These are phyloP conservation scores for Papilio protenor DNA, from an alignment of 2,888 invertebrate species.

Conservation along the genomic window DNA sequence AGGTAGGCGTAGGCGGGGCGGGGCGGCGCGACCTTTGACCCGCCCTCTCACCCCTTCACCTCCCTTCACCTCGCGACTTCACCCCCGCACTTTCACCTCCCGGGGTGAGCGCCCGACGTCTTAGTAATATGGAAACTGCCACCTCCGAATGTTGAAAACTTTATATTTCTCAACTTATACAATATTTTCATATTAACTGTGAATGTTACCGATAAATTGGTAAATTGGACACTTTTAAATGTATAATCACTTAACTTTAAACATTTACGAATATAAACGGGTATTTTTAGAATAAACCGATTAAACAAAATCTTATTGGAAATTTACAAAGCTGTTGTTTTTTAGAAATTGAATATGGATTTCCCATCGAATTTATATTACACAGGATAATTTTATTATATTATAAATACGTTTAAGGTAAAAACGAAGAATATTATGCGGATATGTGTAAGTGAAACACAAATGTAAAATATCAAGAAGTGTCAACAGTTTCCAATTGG, in stretches of 20 bases:
- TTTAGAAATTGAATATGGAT: background rate
- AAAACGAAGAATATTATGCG: background rate
- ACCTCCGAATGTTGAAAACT: conserved; percentile 30
- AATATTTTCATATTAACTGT: background rate
- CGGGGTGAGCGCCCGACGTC: conserved; percentile 35
- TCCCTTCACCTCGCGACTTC: conserved; percentile 44
- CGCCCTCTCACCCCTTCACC: conserved; percentile 49
- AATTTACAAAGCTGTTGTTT: background rate
- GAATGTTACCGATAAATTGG: background rate
- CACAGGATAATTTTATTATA: no score
- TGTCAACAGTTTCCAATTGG: conserved; percentile 44
- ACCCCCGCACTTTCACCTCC: conserved; percentile 46
- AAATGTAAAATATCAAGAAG: conserved; percentile 37
- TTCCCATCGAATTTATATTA: no score
- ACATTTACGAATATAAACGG: background rate
- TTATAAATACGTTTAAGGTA: background rate
- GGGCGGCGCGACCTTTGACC: conserved; percentile 60
- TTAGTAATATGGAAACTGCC: conserved; percentile 32
- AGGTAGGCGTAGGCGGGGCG: conserved; percentile 43
- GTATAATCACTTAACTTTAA: background rate
- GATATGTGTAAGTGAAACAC: conserved; percentile 11
- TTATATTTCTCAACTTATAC: background rate
- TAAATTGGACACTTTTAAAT: background rate
- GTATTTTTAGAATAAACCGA: background rate
- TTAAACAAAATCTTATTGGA: background rate